phyloP scores from a whole-genome alignment of 2,888 invertebrate genomes.

The Panzeria rudis region DNA sequence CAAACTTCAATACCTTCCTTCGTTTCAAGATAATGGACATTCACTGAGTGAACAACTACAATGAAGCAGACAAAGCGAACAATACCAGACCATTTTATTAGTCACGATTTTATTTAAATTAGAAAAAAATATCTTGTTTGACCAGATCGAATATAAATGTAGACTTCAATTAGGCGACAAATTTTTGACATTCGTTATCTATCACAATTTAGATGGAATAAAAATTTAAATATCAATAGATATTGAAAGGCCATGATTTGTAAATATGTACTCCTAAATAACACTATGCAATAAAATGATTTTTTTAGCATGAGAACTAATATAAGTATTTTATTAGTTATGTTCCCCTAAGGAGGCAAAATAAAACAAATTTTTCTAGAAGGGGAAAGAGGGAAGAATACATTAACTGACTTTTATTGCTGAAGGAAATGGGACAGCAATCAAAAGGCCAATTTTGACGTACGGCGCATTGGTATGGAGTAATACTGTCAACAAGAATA shows the following conservation, averaged over 20 bases:
- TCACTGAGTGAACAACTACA: neutral
- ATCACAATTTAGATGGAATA: neutral
- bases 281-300: no score
- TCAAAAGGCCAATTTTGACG: no score
- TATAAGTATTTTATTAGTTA: no score
- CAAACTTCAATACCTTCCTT: slow-evolving; percentile 10
- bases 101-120: slow-evolving; percentile 15
- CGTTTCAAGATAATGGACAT: slow-evolving; percentile 3
- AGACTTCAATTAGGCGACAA: neutral
- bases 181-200: neutral
- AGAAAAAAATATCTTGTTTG: neutral
- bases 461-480: no score
- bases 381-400: no score
- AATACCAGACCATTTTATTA: neutral
- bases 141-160: neutral
- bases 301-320: no score
- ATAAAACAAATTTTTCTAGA: no score
- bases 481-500: no score
- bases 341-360: no score
- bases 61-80: neutral
- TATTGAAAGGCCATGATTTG: neutral
- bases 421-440: no score
- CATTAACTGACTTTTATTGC: no score
- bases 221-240: neutral
- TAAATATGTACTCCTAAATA: neutral